These are phyloP conservation scores for Lanius ludovicianus DNA, from an alignment of 2,113 vertebrate species.

Conservation along the genomic window DNA sequence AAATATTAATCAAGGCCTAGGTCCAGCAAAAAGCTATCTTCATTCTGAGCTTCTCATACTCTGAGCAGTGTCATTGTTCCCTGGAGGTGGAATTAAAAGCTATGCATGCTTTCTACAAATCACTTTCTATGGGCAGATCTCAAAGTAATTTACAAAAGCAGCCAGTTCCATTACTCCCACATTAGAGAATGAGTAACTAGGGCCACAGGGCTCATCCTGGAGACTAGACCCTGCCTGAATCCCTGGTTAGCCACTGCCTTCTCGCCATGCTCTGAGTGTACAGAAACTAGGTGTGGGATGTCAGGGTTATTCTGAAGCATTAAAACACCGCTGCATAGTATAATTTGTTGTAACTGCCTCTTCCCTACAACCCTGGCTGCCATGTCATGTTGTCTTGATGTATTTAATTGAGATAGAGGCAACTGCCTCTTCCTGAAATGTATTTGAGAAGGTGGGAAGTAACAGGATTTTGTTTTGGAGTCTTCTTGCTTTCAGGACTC, in stretches of 20 bases:
- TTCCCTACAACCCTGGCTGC: not conserved
- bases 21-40: not conserved
- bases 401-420: not conserved
- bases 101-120: not conserved
- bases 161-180: not conserved
- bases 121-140: not conserved
- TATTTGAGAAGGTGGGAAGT: not conserved
- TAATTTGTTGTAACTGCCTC: not conserved
- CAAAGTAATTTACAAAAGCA: not conserved
- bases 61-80: not conserved
- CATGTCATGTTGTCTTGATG: not conserved
- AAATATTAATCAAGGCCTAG: conserved; percentile 11
- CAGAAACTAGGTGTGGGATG: not conserved
- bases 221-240: not conserved
- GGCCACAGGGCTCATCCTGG: not conserved
- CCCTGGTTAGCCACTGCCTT: not conserved
- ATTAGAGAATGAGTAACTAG: not conserved
- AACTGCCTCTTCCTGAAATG: not conserved
- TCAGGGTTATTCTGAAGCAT: not conserved
- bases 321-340: not conserved
- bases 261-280: not conserved
- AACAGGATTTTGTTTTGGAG: not conserved
- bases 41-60: not conserved
- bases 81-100: not conserved
- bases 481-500: not conserved